Evolutionary conservation across 2,797 vertebrate genomes (phyloP), one percentile per base, ranked within the genome.

Genomic region (Myotis pilosus): DNA sequence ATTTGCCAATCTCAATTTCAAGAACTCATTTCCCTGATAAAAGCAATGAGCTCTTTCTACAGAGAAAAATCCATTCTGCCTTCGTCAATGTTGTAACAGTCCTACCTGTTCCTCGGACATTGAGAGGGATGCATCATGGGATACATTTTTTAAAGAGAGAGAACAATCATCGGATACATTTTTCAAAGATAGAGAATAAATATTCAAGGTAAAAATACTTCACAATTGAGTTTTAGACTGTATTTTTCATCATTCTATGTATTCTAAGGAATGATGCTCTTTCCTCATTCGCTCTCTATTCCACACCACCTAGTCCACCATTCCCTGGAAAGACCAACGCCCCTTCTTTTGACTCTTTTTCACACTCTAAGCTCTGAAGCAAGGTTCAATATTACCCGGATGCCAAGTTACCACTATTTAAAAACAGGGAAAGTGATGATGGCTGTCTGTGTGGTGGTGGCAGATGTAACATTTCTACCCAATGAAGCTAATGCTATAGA

Each of bases 31-130:
- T 93, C 47, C 85, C 33, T 87, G 33, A 60, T 64, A 80, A 84
- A 84, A 53, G 44, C 72, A 87, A 17, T 88, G 79, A 81, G 94
- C 6, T 51, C 64, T 91, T 80, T 87, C 66, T 69, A 72, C 20
- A 64, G 33, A 95, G 53, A 85, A 95, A 94, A 68, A 81, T 71
- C 47, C 90, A 82, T 36, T 64, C 49, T 81, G 33, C 47, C 47
- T 69, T 87, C 44, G n/a, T 74, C 76, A 84, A 71, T 89, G 75
- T 87, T 66, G 4, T 23, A 62, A 53, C 7, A 68, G 60, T 36
- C 41, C 3, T 55, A 74, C 57, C 57, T 15, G 28, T 90, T 89
- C 30, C 81, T 78, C 36, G n/a, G 53, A 68, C 60, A 88, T 57
- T 8, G 23, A 91, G 84, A 16, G 10, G 80, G 79, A 87, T 1